Conservation (phyloP, 2,113 vertebrate species). For the Pseudonaja textilis region DNA sequence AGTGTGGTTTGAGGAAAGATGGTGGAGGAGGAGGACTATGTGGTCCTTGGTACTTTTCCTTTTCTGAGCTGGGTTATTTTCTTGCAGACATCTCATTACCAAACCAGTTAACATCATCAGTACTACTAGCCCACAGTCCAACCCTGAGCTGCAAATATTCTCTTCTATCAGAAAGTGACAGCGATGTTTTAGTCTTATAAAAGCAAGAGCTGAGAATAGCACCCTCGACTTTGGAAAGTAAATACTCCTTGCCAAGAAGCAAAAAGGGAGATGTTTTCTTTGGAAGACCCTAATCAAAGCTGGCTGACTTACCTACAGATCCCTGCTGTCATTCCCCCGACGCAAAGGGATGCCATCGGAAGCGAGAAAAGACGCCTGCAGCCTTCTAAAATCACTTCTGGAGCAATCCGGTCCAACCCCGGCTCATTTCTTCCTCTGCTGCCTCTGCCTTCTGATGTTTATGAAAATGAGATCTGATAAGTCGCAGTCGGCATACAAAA, state of each 20-base stretch:
- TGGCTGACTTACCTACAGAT: constrained; percentile 3
- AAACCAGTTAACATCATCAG: too few relatives aligned
- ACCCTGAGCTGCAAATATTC: not conserved
- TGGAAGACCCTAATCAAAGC: not conserved
- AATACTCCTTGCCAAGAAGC: not conserved
- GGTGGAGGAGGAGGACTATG: too few relatives aligned
- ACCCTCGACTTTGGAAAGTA: not conserved
- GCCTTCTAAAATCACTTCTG: not conserved
- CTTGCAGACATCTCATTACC: too few relatives aligned
- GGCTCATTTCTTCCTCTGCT: not conserved
- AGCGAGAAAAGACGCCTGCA: too few relatives aligned
- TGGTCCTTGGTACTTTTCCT: too few relatives aligned
- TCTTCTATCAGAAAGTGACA: not conserved
- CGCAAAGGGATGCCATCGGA: not conserved
- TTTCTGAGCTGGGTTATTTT: too few relatives aligned
- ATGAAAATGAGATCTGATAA: constrained; percentile 15
- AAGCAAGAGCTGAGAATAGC: not conserved
- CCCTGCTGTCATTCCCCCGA: too few relatives aligned
- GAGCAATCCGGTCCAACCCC: not conserved
- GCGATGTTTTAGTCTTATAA: not conserved
- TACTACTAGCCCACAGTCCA: not conserved
- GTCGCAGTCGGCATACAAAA: not conserved
- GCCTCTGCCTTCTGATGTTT: not conserved
- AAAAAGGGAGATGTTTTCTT: not conserved
- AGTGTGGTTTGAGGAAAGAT: too few relatives aligned